phyloP scores from a whole-genome alignment of 1,140 invertebrate genomes.

The Bombus confusus region DNA sequence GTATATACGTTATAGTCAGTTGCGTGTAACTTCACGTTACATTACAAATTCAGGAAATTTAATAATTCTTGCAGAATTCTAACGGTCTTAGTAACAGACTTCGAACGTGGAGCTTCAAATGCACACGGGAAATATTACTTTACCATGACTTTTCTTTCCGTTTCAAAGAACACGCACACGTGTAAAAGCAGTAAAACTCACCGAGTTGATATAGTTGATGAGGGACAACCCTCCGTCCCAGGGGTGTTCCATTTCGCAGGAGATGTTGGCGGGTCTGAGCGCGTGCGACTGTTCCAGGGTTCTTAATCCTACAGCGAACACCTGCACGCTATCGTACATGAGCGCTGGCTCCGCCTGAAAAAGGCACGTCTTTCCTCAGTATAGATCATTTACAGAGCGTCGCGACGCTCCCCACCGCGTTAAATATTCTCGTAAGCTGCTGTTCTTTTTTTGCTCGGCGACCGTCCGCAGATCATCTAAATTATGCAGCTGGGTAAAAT shows the following conservation, averaged over 20 bases:
- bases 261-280: slow-evolving; percentile 86
- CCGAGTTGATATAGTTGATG: slow-evolving; percentile 91
- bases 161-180: neutral
- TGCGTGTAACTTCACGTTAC: too few relatives aligned
- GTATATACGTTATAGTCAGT: too few relatives aligned
- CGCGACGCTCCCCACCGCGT: slow-evolving; percentile 7
- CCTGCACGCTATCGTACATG: slow-evolving; percentile 90
- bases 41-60: neutral
- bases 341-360: slow-evolving; percentile 89
- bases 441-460: neutral
- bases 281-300: slow-evolving; percentile 86
- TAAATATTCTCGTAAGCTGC: slow-evolving; percentile 3
- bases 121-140: too few relatives aligned
- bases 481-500: slow-evolving; percentile 5
- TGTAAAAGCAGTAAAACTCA: slow-evolving; percentile 78
- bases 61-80: neutral
- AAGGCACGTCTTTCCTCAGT: neutral
- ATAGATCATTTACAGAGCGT: neutral
- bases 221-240: slow-evolving; percentile 91
- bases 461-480: slow-evolving; percentile 2
- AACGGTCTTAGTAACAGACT: neutral
- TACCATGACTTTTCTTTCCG: too few relatives aligned
- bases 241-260: slow-evolving; percentile 88
- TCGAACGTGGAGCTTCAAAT: too few relatives aligned
- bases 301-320: slow-evolving; percentile 88